Base-by-base conservation (phyloP, 1,140 invertebrate genomes). In the Megalonaias nervosa region DNA sequence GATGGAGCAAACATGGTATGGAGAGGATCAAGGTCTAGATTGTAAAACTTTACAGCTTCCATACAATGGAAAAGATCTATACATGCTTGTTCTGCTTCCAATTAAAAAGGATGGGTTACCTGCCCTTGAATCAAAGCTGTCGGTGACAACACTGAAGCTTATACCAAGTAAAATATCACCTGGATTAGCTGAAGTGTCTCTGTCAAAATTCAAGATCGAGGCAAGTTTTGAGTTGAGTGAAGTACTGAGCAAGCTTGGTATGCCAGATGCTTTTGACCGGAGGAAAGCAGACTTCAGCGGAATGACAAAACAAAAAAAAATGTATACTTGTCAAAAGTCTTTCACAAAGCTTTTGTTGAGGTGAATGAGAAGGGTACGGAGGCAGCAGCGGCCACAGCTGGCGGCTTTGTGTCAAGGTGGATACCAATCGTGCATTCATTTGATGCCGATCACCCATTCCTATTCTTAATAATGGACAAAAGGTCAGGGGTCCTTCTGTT, bases 11-110 rank as follows among this genome's bases (percentile, higher is more conserved):
- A 48, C 75, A 9, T 93, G 91, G 19, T 92, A 93, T 60, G 92
- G 92, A 65, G 94, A 95, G 78, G 94, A 93, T 74, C 95, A 93
- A 79, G 89, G 90, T 17, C 93, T 95, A 19, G 93, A 94, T 79
- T 93, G 95, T 67, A 92, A 93, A 82, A 93, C 95, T 55, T 82
- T 95, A 56, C 94, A 93, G 3, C 84, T 96, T 4, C 95, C 95
- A 0, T 96, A 96, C 84, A 93, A 94, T 85, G 94, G 93, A 2
- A 88, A 87, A 56, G 89, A 89, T 17, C 38, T 90, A 11, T 82
- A 80, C 74, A 94, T 96, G 94, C 94, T 95, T 75, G 93, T 98
- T 56, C 87, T 98, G 1, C 89, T 95, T n/a, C 95, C 95, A 0
- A 89, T 88, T 38, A 65, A 81, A 48, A 71, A 67, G 12, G 74